A percentile compares a stretch with the other conserved stretches of the same genome.
These are phyloP conservation scores for Zaprionus camerounensis DNA, from an alignment of 1,140 invertebrate species.

Conservation along the genomic window DNA sequence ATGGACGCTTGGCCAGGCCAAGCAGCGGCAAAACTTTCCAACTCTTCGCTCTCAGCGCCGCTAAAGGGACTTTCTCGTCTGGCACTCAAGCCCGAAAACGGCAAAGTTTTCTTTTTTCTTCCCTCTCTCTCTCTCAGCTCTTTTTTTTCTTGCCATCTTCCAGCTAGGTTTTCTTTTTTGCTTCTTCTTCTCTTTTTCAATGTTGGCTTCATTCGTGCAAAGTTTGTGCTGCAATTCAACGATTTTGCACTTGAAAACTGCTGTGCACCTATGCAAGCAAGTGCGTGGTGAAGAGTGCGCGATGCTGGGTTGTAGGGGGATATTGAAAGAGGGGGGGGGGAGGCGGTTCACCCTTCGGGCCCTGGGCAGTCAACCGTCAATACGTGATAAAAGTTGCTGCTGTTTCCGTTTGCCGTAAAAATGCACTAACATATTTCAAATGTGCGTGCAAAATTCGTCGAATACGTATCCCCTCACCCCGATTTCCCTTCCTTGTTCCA, in stretches of 20 bases:
- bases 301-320: not conserved
- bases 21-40: constrained; percentile 50
- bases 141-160: constrained; percentile 9
- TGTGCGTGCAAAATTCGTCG: constrained; percentile 67
- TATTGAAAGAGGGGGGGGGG: not conserved
- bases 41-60: constrained; percentile 20
- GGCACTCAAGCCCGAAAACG: constrained; percentile 68
- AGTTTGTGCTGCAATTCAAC: constrained; percentile 50
- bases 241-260: constrained; percentile 63
- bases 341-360: constrained; percentile 19
- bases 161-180: constrained; percentile 22
- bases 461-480: not conserved
- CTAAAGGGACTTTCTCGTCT: constrained; percentile 45
- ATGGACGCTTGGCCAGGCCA: constrained; percentile 60
- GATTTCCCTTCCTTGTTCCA: not conserved
- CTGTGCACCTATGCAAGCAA: constrained; percentile 34
- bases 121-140: constrained; percentile 7
- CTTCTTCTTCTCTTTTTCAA: constrained; percentile 18
- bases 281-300: not conserved
- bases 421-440: constrained; percentile 78
- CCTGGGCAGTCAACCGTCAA: constrained; percentile 74
- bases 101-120: constrained; percentile 42
- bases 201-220: constrained; percentile 21
- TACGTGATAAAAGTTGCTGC: constrained; percentile 79
- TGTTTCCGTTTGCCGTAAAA: constrained; percentile 72